A percentile compares a stretch with the other conserved stretches of the same genome.
phyloP scores from a whole-genome alignment of 2,888 invertebrate genomes.

The Microchrysa polita region DNA sequence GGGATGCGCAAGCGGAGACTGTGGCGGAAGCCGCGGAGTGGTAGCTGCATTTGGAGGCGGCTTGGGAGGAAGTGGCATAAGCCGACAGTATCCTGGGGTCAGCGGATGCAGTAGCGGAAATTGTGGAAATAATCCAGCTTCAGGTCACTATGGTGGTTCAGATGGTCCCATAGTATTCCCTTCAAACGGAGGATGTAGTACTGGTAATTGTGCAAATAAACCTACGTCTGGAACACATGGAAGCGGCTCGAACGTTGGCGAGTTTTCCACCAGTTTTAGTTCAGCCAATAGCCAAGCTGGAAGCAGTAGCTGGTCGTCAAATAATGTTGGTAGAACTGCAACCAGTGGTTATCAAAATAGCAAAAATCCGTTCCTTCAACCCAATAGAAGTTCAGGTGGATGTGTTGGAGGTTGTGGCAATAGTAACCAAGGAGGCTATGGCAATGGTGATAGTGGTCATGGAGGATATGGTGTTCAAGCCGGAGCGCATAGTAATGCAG shows the following conservation, averaged over 20 bases:
- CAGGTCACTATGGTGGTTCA: not conserved
- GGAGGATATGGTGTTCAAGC: not conserved
- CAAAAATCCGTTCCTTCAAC: not conserved
- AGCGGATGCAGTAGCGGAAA: conserved; percentile 7
- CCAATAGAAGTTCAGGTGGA: conserved; percentile 4
- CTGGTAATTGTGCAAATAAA: conserved; percentile 9
- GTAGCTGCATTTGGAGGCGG: conserved; percentile 12
- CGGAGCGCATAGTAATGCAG: conserved; percentile 28
- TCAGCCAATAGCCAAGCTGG: conserved; percentile 10
- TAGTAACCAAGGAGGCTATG: not conserved
- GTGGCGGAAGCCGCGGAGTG: no score
- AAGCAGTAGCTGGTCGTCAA: conserved; percentile 13
- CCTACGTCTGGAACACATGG: not conserved
- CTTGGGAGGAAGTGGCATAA: not conserved
- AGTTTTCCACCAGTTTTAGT: conserved; percentile 9
- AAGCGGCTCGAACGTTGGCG: conserved; percentile 1
- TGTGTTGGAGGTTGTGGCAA: conserved; percentile 17
- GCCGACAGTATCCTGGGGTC: not conserved
- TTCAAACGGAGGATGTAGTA: not conserved
- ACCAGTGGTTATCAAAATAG: not conserved
- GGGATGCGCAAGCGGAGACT: not conserved
- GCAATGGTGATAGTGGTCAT: conserved; percentile 8
- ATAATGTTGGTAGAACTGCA: not conserved
- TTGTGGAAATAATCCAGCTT: not conserved
- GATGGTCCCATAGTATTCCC: conserved; percentile 6